These are phyloP conservation scores for Priocnemis perturbator DNA, from an alignment of 2,888 invertebrate genomes.

Conservation along the genomic window DNA sequence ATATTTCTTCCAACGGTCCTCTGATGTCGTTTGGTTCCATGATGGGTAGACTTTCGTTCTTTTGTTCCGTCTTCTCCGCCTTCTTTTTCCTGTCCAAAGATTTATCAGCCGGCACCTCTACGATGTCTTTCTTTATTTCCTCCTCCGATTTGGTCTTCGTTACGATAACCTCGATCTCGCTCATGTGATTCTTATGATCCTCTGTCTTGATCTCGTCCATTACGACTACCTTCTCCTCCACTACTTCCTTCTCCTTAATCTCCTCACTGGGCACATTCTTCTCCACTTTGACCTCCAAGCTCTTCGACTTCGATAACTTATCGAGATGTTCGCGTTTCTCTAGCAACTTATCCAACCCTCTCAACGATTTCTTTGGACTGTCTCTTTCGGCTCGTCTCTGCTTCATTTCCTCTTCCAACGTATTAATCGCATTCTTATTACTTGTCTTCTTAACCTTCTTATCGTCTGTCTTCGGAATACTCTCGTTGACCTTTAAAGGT, in stretches of 20 bases:
- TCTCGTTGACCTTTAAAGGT: constrained; percentile 33
- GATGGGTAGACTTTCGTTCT: constrained; percentile 14
- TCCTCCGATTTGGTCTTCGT: constrained; percentile 41
- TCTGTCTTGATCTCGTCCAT: constrained; percentile 48
- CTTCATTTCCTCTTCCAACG: constrained; percentile 72
- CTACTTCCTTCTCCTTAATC: constrained; percentile 29
- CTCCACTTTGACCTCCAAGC: constrained; percentile 46
- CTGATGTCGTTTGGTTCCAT: constrained; percentile 13
- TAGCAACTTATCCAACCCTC: constrained; percentile 79
- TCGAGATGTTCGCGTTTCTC: constrained; percentile 77
- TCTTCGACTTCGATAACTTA: constrained; percentile 66
- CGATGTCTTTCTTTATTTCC: constrained; percentile 36
- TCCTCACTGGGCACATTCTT: constrained; percentile 37
- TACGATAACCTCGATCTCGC: constrained; percentile 36
- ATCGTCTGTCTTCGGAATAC: constrained; percentile 55
- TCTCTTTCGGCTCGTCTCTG: constrained; percentile 75
- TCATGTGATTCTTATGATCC: constrained; percentile 56
- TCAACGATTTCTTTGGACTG: constrained; percentile 79
- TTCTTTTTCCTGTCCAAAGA: constrained; percentile 32
- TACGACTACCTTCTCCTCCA: constrained; percentile 13
- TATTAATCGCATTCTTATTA: constrained; percentile 65
- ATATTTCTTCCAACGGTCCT: constrained; percentile 23
- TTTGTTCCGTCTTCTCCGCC: constrained; percentile 28
- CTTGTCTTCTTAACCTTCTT: constrained; percentile 61
- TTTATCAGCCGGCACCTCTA: constrained; percentile 28